Evolutionary conservation across 2,797 vertebrate species (phyloP), one percentile per base, ranked within the genome.

Genomic region (Ctenopoma kingsleyae): DNA sequence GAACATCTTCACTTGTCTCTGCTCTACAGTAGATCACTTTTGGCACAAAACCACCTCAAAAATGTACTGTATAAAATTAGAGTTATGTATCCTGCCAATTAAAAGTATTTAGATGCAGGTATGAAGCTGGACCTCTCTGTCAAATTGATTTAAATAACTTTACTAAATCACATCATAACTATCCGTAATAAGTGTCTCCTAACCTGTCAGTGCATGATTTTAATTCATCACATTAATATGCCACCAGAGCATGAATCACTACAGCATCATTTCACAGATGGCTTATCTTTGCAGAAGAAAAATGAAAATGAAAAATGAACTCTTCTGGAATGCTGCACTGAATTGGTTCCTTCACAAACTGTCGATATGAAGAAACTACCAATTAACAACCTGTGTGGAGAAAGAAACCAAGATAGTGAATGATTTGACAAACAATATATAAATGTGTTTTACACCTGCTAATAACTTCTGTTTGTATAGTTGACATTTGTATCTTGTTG

Each of bases 191-290:
- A 78, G 77, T 71, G 53, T 65, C 77, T 76, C 52, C 62, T 61
- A 72, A 85, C 78, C 77, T 85, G 87, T 71, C 82, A 78, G 71
- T 16, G 30, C 8, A 23, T 51, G 53, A 65, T 74, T 90, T 81
- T 77, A 84, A 86, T 85, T 81, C 61, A 72, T 81, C 69, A 70
- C 64, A 81, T 87, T 83, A 83, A 85, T 84, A 80, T 71, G 69
- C 82, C 78, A 59, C 67, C 5, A 62, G 71, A 82, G 80, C 81
- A 52, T 74, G 67, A 84, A 78, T 74, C 81, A 81, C 68, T 16
- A 59, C 73, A 43, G 81, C 67, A 81, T 89, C 69, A 82, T 87
- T 89, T 88, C 81, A 87, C 87, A 87, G 82, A 86, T 85, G 84
- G 77, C 68, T 87, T 88, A 75, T 87, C 80, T 81, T 76, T 78